Conservation (phyloP, 2,888 invertebrate genomes). For the Chrysolina oricalcia region DNA sequence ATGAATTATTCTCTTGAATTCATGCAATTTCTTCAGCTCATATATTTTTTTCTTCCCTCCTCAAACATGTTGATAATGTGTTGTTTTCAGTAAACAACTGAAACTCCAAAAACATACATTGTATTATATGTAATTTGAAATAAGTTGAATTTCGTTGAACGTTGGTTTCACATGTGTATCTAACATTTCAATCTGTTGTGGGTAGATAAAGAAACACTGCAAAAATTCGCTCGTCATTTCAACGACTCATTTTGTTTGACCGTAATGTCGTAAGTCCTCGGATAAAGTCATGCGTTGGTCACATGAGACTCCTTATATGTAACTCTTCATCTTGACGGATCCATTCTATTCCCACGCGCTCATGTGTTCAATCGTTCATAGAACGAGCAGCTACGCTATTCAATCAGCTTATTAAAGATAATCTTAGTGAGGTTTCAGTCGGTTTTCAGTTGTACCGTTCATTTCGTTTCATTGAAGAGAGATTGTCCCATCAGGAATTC, state of each 20-base stretch:
- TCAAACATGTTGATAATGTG: too few species aligned
- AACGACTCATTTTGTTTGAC: slow-evolving; percentile 1
- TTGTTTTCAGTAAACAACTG: too few species aligned
- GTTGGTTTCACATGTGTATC: background rate
- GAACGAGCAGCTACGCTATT: slow-evolving; percentile 4
- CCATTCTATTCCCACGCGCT: slow-evolving; percentile 17
- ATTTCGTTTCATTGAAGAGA: background rate
- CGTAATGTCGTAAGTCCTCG: slow-evolving; percentile 4
- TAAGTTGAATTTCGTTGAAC: too few species aligned
- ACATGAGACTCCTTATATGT: slow-evolving; percentile 20
- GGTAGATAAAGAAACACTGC: background rate
- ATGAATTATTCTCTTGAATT: too few species aligned
- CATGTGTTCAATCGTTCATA: slow-evolving; percentile 20
- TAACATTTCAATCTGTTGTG: background rate
- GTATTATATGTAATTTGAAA: too few species aligned
- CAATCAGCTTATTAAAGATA: slow-evolving; percentile 22
- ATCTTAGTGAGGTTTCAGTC: slow-evolving; percentile 6
- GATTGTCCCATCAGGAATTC: background rate
- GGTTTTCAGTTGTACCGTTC: slow-evolving; percentile 13
- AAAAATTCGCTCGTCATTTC: slow-evolving; percentile 16
- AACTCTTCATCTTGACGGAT: slow-evolving; percentile 16
- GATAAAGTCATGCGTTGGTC: slow-evolving; percentile 14
- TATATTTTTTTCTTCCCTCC: too few species aligned
- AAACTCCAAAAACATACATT: too few species aligned
- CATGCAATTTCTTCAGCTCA: too few species aligned